phyloP scores from a whole-genome alignment of 2,113 vertebrate species.

The Ginglymostoma cirratum region DNA sequence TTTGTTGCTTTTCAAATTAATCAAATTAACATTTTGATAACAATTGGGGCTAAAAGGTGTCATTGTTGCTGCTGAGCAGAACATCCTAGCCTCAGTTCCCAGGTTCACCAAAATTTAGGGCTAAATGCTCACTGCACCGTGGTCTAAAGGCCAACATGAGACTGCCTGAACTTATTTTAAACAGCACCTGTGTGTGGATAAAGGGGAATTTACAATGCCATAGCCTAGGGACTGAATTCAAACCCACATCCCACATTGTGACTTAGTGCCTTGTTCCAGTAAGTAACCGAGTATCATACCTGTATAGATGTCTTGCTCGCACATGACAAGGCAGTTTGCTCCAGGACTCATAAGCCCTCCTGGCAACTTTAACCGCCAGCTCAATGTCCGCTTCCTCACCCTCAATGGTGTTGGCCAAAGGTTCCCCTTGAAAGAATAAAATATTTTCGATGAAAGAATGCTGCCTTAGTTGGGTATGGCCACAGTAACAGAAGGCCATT shows the following conservation, averaged over 20 bases:
- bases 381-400: constrained; percentile 47
- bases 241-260: background rate
- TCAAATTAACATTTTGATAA: background rate
- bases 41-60: background rate
- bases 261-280: too few relatives aligned
- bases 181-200: background rate
- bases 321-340: constrained; percentile 43
- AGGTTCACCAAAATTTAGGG: background rate
- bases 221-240: background rate
- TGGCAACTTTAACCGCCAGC: constrained; percentile 42
- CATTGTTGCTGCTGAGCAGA: background rate
- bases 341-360: constrained; percentile 44
- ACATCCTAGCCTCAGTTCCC: background rate
- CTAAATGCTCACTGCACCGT: background rate
- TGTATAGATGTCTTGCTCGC: constrained; percentile 52
- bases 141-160: background rate
- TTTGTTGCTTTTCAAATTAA: background rate
- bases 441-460: background rate
- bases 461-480: background rate
- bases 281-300: constrained; percentile 41
- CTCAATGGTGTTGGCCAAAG: constrained; percentile 48
- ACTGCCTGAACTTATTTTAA: background rate
- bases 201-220: background rate
- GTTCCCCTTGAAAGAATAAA: constrained; percentile 45
- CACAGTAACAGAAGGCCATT: background rate